Percentiles rank a stretch among this genome's conserved stretches.
phyloP scores from a whole-genome alignment of 2,888 invertebrate genomes.

The Gortyna flavago region DNA sequence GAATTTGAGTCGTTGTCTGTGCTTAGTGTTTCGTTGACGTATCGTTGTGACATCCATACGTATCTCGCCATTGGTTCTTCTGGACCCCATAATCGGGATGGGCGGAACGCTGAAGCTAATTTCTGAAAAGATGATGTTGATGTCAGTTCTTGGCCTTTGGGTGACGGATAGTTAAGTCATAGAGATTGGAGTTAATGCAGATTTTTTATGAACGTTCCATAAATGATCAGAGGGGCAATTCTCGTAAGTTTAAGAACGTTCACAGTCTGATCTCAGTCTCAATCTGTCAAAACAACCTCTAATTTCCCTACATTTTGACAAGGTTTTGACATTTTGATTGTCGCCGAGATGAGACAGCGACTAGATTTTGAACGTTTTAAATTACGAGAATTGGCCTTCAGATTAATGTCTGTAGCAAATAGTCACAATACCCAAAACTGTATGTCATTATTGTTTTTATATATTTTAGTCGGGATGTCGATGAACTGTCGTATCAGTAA shows the following conservation, averaged over 20 bases:
- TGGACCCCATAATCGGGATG: constrained; percentile 87
- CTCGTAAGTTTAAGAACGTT: too few species aligned
- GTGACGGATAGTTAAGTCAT: background rate
- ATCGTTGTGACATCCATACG: constrained; percentile 87
- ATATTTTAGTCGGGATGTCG: background rate
- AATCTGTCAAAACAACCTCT: too few species aligned
- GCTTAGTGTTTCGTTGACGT: constrained; percentile 78
- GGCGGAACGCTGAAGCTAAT: constrained; percentile 84
- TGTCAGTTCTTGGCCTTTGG: fast-evolving
- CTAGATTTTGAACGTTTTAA: too few species aligned
- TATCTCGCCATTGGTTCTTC: constrained; percentile 87
- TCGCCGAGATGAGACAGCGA: too few species aligned
- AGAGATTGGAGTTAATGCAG: background rate
- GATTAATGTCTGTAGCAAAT: too few species aligned
- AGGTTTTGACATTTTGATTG: too few species aligned
- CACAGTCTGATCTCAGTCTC: too few species aligned
- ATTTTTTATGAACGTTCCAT: too few species aligned
- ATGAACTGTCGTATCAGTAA: background rate
- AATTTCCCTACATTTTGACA: too few species aligned
- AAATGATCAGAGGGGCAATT: too few species aligned
- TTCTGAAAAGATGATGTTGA: constrained; percentile 75
- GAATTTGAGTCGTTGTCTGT: constrained; percentile 77
- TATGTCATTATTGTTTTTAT: background rate
- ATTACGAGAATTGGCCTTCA: too few species aligned
- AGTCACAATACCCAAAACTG: background rate